These are phyloP conservation scores for Pachypeltis micranthus DNA, from an alignment of 1,140 invertebrate genomes.

Conservation along the genomic window DNA sequence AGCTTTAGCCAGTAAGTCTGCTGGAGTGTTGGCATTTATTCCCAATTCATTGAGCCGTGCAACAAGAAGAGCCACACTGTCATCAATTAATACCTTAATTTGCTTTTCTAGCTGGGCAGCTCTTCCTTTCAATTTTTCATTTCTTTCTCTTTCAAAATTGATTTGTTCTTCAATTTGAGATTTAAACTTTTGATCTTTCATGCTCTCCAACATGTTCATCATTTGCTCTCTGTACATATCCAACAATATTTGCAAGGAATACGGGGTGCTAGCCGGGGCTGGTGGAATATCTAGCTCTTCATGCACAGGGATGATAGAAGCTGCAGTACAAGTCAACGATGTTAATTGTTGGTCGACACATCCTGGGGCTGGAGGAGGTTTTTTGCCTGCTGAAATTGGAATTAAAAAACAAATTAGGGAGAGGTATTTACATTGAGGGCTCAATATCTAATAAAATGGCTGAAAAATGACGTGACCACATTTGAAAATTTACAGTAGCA, in stretches of 20 bases:
- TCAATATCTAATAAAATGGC: no score
- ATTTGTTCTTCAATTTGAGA: slow-evolving; percentile 62
- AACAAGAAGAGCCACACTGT: slow-evolving; percentile 80
- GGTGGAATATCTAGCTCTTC: slow-evolving; percentile 67
- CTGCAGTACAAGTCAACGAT: slow-evolving; percentile 44
- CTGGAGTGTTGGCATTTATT: slow-evolving; percentile 67
- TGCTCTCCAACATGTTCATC: slow-evolving; percentile 63
- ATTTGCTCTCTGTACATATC: slow-evolving; percentile 72
- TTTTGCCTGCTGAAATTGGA: slow-evolving; percentile 44
- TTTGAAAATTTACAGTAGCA: no score
- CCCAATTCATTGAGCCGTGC: slow-evolving; percentile 82
- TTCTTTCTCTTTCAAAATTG: slow-evolving; percentile 68
- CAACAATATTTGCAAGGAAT: slow-evolving; percentile 70
- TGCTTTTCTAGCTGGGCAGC: slow-evolving; percentile 80
- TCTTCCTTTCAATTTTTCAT: slow-evolving; percentile 62
- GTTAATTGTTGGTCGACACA: slow-evolving; percentile 82
- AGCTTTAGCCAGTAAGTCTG: slow-evolving; percentile 74
- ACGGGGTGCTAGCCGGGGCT: slow-evolving; percentile 64
- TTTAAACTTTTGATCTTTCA: slow-evolving; percentile 66
- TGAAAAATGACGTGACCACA: no score
- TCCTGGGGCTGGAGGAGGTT: slow-evolving; percentile 67
- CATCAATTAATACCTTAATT: slow-evolving; percentile 78
- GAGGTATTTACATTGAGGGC: slow-evolving; percentile 8
- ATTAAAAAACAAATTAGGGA: slow-evolving; percentile 17
- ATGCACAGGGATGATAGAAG: slow-evolving; percentile 46